A percentile compares a stretch with the other conserved stretches of the same genome.
phyloP scores from a whole-genome alignment of 2,797 vertebrate species.

The Peromyscus attwateri region DNA sequence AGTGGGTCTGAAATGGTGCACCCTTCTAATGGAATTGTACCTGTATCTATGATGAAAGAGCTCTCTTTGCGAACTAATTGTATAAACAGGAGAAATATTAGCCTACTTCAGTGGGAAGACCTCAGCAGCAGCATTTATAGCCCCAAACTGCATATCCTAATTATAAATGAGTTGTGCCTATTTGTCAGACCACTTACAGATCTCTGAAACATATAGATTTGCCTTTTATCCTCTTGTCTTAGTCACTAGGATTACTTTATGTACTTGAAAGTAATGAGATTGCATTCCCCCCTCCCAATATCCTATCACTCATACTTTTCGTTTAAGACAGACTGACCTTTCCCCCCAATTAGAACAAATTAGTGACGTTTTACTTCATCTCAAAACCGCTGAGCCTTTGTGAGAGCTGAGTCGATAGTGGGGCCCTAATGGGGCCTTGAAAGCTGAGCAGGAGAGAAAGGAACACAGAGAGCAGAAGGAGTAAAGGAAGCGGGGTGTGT shows the following conservation, averaged over 20 bases:
- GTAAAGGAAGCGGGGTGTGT: constrained; percentile 21
- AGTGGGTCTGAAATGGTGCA: constrained; percentile 52
- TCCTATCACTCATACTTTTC: constrained; percentile 75
- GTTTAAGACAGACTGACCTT: constrained; percentile 79
- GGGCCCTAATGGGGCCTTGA: constrained; percentile 59
- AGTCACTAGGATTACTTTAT: constrained; percentile 74
- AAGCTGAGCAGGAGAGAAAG: constrained; percentile 70
- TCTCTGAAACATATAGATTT: constrained; percentile 66
- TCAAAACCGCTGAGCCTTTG: constrained; percentile 76
- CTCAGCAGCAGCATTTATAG: constrained; percentile 60
- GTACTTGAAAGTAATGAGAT: constrained; percentile 79
- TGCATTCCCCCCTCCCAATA: constrained; percentile 63
- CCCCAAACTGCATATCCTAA: constrained; percentile 66
- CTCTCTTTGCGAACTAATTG: constrained; percentile 62
- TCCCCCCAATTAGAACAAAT: constrained; percentile 82
- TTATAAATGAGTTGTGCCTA: constrained; percentile 68
- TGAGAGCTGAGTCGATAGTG: constrained; percentile 65
- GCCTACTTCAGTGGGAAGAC: constrained; percentile 59
- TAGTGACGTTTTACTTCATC: constrained; percentile 81
- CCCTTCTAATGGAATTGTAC: constrained; percentile 62
- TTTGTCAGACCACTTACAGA: constrained; percentile 76
- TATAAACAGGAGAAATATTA: constrained; percentile 76
- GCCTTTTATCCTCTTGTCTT: constrained; percentile 77
- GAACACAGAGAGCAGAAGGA: constrained; percentile 54
- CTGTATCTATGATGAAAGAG: constrained; percentile 69